These are phyloP conservation scores for Eupithecia subfuscata DNA, from an alignment of 2,888 invertebrate genomes.

Conservation along the genomic window DNA sequence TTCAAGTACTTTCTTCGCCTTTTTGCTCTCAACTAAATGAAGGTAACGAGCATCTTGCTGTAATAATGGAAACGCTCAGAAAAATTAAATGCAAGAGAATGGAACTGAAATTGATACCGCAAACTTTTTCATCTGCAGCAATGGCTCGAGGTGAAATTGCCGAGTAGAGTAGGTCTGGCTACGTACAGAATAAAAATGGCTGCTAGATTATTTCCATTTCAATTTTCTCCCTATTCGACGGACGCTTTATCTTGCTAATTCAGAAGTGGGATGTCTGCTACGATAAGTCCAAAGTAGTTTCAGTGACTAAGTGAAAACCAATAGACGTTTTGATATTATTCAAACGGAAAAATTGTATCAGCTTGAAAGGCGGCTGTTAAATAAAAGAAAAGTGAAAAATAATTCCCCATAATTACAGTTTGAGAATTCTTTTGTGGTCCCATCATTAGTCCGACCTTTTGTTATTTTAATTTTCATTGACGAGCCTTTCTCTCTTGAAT, in stretches of 20 bases:
- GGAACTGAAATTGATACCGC: conserved; percentile 69
- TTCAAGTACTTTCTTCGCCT: conserved; percentile 63
- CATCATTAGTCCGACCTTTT: conserved; percentile 43
- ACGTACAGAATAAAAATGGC: conserved; percentile 55
- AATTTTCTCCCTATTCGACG: conserved; percentile 55
- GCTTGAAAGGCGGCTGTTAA: conserved; percentile 22
- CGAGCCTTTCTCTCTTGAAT: conserved; percentile 35
- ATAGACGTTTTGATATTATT: conserved; percentile 13
- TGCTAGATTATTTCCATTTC: conserved; percentile 57
- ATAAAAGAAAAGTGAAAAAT: conserved; percentile 38
- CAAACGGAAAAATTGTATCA: conserved; percentile 31
- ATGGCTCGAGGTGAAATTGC: conserved; percentile 57
- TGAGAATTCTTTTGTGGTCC: conserved; percentile 44
- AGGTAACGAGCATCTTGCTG: conserved; percentile 73
- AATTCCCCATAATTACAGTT: conserved; percentile 44
- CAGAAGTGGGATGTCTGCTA: conserved; percentile 45
- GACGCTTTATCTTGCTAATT: conserved; percentile 57
- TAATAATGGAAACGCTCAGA: conserved; percentile 64
- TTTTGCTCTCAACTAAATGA: conserved; percentile 65
- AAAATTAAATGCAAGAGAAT: conserved; percentile 60
- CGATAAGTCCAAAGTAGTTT: conserved; percentile 36
- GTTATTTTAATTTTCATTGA: conserved; percentile 42
- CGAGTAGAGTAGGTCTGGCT: conserved; percentile 46
- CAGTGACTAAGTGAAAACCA: conserved; percentile 20
- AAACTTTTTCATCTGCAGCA: conserved; percentile 66